Base-by-base conservation (phyloP, 1,140 invertebrate species). In the Procambarus virginalis region DNA sequence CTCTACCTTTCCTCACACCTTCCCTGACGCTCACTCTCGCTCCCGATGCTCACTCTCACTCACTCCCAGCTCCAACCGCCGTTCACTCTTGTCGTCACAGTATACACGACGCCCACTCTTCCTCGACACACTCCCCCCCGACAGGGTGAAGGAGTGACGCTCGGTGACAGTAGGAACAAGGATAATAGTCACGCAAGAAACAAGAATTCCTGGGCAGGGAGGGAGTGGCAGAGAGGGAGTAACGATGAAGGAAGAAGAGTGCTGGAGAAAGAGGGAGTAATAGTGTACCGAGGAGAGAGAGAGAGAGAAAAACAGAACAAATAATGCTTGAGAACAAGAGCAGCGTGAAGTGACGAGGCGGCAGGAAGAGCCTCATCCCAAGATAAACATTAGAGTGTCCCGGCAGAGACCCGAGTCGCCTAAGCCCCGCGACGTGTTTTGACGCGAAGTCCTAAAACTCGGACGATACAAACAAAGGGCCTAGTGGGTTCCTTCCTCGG, bases 401-500 rank as follows among this genome's bases (percentile, higher is more conserved):
- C 34, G 14, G n/a, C n/a, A 34, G 5, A 34, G 22, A 73, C n/a
- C 34, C 68, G 34, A 34, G 68, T 73, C 68, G 34, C 20, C 22
- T 73, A 78, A 14, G 34, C 17, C 79, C n/a, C 60, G 79, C 60
- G 79, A 81, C 79, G 51, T 60, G 79, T 80, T 80, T 79, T 87
- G 85, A 87, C 85, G 81, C 12, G 48, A 60, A 87, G 60, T 87
- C 84, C 49, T 78, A 60, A 78, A 86, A 60, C 84, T 68, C 45
- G 78, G 85, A 80, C 60, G 85, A 87, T 68, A 87, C 85, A 87
- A 73, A 87, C 85, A 87, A 87, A 87, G 80, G 85, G 60, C 75
- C 77, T 51, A 60, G 77, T 87, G 49, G n/a, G 46, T 80, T 87
- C 77, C 58, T 70, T 79, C 75, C 58, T 70, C 34, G 58, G 76